A percentile compares a stretch with the other conserved stretches of the same genome.
These are phyloP conservation scores for Lepilemur ruficaudatus DNA, from an alignment of 2,797 vertebrate species.

Conservation along the genomic window DNA sequence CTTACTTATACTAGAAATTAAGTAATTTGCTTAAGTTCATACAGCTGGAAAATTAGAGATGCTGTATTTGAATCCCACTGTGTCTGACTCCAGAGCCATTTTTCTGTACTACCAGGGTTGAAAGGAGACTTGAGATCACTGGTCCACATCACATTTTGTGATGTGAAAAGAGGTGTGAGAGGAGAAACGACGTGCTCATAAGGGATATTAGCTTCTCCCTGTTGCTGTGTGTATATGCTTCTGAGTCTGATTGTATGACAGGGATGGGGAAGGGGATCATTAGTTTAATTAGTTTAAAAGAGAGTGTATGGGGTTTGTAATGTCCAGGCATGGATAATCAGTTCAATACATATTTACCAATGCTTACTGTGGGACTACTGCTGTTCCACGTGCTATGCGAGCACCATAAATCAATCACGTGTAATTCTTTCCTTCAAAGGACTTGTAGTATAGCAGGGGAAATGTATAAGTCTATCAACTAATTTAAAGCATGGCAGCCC, in stretches of 20 bases:
- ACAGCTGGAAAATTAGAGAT: not conserved
- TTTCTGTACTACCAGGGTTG: not conserved
- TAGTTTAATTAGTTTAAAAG: not conserved
- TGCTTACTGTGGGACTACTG: not conserved
- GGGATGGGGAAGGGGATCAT: accelerated
- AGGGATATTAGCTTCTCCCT: not conserved
- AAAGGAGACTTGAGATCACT: not conserved
- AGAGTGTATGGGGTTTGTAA: not conserved
- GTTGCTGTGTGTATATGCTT: not conserved
- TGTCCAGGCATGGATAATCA: not conserved
- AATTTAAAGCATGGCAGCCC: not conserved
- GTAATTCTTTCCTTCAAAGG: not conserved
- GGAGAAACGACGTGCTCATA: not conserved
- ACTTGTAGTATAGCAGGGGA: not conserved
- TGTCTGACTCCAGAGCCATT: not conserved
- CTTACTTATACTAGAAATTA: not conserved
- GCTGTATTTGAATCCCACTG: not conserved
- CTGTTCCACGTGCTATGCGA: not conserved
- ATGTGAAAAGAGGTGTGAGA: not conserved
- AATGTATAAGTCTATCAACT: not conserved
- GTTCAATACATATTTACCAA: not conserved
- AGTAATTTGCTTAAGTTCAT: not conserved
- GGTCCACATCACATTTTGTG: not conserved
- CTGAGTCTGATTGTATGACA: not conserved
- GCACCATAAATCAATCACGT: not conserved